These are phyloP conservation scores for Onychomys leucogaster DNA, from an alignment of 2,797 vertebrate species.

Conservation along the genomic window DNA sequence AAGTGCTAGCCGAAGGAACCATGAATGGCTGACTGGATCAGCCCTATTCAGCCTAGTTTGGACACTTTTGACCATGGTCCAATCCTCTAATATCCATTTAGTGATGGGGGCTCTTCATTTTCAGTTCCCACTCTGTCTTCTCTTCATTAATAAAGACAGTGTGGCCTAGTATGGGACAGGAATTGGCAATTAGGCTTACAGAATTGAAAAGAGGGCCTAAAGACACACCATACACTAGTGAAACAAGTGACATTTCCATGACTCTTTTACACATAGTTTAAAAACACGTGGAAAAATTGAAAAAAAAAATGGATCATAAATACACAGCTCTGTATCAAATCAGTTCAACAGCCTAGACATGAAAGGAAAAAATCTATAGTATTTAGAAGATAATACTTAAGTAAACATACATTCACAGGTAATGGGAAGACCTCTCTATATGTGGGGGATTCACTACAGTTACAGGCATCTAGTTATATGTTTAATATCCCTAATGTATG, in stretches of 20 bases:
- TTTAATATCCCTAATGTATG: neutral
- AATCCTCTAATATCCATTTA: neutral
- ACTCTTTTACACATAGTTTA: slow-evolving; percentile 13
- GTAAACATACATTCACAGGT: neutral
- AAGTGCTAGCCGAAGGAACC: neutral
- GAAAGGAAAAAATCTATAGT: slow-evolving; percentile 11
- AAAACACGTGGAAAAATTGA: slow-evolving; percentile 28
- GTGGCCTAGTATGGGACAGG: neutral
- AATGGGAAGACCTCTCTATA: neutral
- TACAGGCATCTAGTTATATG: neutral
- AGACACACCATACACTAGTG: neutral
- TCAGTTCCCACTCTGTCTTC: neutral
- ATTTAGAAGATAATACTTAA: slow-evolving; percentile 51
- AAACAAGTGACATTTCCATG: slow-evolving; percentile 10
- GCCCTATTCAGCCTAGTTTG: neutral
- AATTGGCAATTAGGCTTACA: neutral
- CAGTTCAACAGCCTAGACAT: neutral
- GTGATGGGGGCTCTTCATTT: neutral
- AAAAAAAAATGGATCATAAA: slow-evolving; percentile 48
- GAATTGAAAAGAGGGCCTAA: neutral
- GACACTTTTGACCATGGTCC: neutral
- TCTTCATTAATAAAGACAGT: neutral
- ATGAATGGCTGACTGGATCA: neutral
- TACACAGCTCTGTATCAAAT: neutral
- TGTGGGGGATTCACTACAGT: neutral